Evolutionary conservation across 35 echinoderm and acorn worm genomes (phyloP).

Genomic region (Lytechinus variegatus): DNA sequence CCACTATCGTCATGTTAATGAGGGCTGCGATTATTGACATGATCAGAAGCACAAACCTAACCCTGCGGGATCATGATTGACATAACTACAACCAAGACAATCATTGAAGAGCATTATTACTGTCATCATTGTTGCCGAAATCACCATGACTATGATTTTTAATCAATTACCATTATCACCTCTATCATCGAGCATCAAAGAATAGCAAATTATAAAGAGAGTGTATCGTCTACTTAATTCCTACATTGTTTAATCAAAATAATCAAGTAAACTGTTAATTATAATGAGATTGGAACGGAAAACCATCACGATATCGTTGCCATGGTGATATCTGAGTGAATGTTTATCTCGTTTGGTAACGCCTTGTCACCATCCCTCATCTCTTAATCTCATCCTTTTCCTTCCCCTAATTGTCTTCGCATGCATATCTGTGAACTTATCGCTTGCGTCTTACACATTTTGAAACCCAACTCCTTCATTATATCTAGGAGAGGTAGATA

Average conservation of each 20-base stretch:
- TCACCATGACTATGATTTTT: too few species aligned
- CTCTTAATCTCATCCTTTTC: background rate
- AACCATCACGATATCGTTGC: background rate
- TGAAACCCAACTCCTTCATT: background rate
- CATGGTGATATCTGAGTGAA: background rate
- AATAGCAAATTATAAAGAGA: too few species aligned
- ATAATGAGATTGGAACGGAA: background rate
- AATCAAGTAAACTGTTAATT: background rate
- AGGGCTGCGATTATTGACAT: background rate
- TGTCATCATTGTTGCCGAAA: background rate
- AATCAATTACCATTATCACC: too few species aligned
- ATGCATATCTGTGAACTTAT: background rate
- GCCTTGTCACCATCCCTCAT: background rate
- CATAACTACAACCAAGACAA: background rate
- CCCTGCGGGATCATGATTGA: too few species aligned
- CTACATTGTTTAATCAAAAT: too few species aligned
- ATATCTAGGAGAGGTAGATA: background rate
- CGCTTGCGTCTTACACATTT: background rate
- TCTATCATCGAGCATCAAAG: too few species aligned
- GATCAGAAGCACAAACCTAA: too few species aligned
- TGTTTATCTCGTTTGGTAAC: background rate
- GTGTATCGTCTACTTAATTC: too few species aligned
- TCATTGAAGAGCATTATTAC: background rate
- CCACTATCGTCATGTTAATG: background rate
- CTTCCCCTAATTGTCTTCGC: background rate